phyloP scores from a whole-genome alignment of 2,888 invertebrate genomes.

The Eupithecia dodoneata region DNA sequence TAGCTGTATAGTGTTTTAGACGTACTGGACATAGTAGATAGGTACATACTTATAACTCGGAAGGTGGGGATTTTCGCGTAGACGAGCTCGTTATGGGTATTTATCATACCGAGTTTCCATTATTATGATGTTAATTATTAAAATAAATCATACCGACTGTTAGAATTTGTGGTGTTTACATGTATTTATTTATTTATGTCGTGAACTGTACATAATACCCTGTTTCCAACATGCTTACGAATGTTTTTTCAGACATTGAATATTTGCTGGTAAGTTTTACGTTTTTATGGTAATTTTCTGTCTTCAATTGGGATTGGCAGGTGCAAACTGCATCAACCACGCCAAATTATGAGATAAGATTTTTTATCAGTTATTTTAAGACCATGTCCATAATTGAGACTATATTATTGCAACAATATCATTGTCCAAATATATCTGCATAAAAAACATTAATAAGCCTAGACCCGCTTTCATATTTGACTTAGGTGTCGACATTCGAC shows the following conservation, averaged over 20 bases:
- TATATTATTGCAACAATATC: not conserved
- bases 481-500: not conserved
- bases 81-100: no score
- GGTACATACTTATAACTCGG: no score
- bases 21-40: no score
- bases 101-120: no score
- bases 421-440: not conserved
- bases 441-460: not conserved
- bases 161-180: no score
- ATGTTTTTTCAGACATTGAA: not conserved
- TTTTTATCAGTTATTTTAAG: not conserved
- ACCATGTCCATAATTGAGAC: not conserved
- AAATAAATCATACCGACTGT: not conserved
- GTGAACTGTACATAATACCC: not conserved
- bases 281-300: not conserved
- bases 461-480: not conserved
- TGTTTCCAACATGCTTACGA: not conserved
- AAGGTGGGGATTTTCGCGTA: no score
- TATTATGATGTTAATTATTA: no score
- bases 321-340: slow-evolving; percentile 4
- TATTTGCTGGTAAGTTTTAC: not conserved
- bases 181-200: not conserved
- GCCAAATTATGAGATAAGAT: not conserved
- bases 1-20: no score
- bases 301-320: not conserved